Evolutionary conservation across 2,888 invertebrate species (phyloP), one percentile per base, ranked within the genome.

Genomic region (Aphodius granarius): DNA sequence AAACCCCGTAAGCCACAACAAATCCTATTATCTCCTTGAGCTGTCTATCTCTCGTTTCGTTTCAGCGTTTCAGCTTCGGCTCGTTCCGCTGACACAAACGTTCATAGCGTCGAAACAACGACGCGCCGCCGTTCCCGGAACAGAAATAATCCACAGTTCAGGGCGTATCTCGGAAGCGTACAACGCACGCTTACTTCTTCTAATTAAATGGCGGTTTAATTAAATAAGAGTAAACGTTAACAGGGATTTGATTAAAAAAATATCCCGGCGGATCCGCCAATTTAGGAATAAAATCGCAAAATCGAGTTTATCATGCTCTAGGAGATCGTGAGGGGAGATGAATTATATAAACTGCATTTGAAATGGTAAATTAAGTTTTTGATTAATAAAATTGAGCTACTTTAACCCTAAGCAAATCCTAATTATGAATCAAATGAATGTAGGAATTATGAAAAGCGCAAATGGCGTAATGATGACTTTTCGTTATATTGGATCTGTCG

Each of bases 1-100:
- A 43, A 43, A 43, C 43, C 68, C 21, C 68, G 68, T 68, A 68
- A 68, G 68, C 68, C 20, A 22, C 20, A 21, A 22, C 22, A 68
- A 68, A 68, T 68, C 68, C 68, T 68, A 68, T 68, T 68, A 18
- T 68, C 68, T 68, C 68, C 68, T 68, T 68, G 21, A 68, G 22
- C 68, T 68, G 22, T 68, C 68, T 22, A 68, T 68, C 68, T 43
- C 43, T 43, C 43, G 43, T 43, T 43, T 3, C 43, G 43, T 43
- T 43, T 43, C 43, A 43, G 43, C 43, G 43, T 43, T 43, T 43
- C 43, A 43, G 43, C 43, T 43, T 13, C 9, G 43, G 9, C 13
- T 43, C 43, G 43, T 13, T 43, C 13, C 43, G 13, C 9, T 13
- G 43, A 43, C 43, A 43, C 43, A 13, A 6, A 13, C 43, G 43